These are phyloP conservation scores for Charina bottae DNA, from an alignment of 2,113 vertebrate species.

Conservation along the genomic window DNA sequence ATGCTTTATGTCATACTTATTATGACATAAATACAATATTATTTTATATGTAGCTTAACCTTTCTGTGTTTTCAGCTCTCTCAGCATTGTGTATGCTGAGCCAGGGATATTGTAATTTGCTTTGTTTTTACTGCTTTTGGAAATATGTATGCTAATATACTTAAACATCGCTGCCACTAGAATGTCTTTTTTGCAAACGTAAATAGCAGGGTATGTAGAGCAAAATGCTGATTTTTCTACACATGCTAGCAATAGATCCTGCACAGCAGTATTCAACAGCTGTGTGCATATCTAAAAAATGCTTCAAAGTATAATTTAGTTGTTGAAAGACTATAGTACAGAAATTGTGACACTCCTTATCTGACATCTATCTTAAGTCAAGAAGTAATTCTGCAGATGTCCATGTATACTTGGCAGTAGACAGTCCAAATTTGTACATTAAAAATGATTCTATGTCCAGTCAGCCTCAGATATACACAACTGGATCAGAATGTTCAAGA, in stretches of 20 bases:
- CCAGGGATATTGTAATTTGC: neutral
- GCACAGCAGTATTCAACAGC: slow-evolving; percentile 51
- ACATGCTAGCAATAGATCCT: slow-evolving; percentile 44
- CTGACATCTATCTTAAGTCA: slow-evolving; percentile 33
- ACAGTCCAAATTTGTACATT: slow-evolving; percentile 31
- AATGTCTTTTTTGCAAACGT: slow-evolving; percentile 19
- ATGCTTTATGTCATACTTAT: no score
- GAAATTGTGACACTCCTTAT: slow-evolving; percentile 30
- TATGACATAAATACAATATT: no score
- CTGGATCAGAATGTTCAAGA: no score
- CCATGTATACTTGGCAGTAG: slow-evolving; percentile 24
- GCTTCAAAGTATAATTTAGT: slow-evolving; percentile 47
- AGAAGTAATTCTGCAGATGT: slow-evolving; percentile 1
- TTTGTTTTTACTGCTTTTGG: slow-evolving; percentile 44
- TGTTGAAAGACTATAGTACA: slow-evolving; percentile 44
- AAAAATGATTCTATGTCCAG: neutral
- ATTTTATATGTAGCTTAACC: neutral
- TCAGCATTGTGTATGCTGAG: neutral
- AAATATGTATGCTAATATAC: slow-evolving; percentile 17
- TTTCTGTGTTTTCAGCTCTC: neutral
- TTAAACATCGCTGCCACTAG: slow-evolving; percentile 38
- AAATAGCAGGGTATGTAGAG: slow-evolving; percentile 29
- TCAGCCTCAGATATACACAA: neutral
- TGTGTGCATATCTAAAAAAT: slow-evolving; percentile 27
- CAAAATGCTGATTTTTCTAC: neutral